These are phyloP conservation scores for Tetraodon nigroviridis DNA, from an alignment of 2,113 vertebrate species.

Conservation along the genomic window DNA sequence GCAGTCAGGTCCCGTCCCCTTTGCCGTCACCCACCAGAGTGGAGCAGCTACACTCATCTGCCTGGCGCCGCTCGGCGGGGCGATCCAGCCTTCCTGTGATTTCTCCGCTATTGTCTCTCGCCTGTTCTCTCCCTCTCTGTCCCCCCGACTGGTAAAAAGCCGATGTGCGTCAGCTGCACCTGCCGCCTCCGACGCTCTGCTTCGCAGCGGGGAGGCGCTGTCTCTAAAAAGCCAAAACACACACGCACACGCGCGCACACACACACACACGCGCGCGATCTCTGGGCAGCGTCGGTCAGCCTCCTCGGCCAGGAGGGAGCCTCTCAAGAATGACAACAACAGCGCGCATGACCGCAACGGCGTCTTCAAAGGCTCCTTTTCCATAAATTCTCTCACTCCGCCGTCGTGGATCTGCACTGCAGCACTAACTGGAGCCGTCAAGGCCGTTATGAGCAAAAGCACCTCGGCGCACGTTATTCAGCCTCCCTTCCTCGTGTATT, in stretches of 20 bases:
- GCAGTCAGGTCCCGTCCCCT: conserved; percentile 19
- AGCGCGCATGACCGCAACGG: conserved; percentile 28
- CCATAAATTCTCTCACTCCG: conserved; percentile 29
- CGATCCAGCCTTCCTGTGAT: conserved; percentile 26
- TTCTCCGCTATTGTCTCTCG: conserved; percentile 34
- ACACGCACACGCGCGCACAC: conserved; percentile 22
- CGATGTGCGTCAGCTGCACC: conserved; percentile 71
- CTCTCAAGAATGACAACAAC: conserved; percentile 67
- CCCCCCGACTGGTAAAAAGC: conserved; percentile 47
- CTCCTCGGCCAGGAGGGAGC: conserved; percentile 32
- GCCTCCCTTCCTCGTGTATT: too few relatives aligned
- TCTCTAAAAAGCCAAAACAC: conserved; percentile 51
- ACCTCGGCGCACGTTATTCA: neutral
- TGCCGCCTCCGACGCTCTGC: conserved; percentile 64
- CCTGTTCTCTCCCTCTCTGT: conserved; percentile 47
- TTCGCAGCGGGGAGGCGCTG: conserved; percentile 61
- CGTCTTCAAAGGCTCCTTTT: conserved; percentile 43
- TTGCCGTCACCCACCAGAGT: conserved; percentile 20
- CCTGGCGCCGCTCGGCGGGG: conserved; percentile 14
- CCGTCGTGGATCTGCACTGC: conserved; percentile 35
- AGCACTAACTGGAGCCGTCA: conserved; percentile 26
- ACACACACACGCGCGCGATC: conserved; percentile 10
- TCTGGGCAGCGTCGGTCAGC: conserved; percentile 27
- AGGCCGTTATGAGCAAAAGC: neutral
- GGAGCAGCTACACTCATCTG: conserved; percentile 3